A percentile compares a stretch with the other conserved stretches of the same genome.
These are phyloP conservation scores for Salvator merianae DNA, from an alignment of 2,113 vertebrate species.

Conservation along the genomic window DNA sequence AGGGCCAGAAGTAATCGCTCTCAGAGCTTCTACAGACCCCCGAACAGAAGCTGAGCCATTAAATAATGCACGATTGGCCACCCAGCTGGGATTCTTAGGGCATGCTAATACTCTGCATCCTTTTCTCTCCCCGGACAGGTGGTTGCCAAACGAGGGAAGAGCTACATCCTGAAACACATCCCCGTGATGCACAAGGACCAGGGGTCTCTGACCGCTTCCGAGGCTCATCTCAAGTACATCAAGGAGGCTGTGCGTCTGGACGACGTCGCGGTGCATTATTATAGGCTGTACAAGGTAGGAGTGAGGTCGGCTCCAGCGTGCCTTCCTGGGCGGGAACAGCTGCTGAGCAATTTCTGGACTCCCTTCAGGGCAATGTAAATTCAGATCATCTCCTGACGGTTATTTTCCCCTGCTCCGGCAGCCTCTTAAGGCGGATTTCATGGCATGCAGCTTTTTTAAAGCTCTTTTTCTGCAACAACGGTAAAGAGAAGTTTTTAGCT, in stretches of 20 bases:
- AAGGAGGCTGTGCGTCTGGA: slow-evolving; percentile 95
- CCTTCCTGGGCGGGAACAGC: neutral
- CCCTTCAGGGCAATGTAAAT: neutral
- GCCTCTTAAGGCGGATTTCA: too few species aligned
- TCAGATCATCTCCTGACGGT: neutral
- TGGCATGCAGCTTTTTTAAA: too few species aligned
- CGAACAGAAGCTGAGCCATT: neutral
- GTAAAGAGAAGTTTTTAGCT: neutral
- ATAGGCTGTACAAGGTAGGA: slow-evolving; percentile 93
- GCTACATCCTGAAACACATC: slow-evolving; percentile 97
- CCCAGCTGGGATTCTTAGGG: neutral
- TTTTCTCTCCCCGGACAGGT: slow-evolving; percentile 77
- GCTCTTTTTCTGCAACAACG: neutral
- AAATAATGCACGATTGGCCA: neutral
- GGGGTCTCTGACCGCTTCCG: slow-evolving; percentile 93
- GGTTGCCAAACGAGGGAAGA: slow-evolving; percentile 92
- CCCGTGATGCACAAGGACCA: slow-evolving; percentile 99
- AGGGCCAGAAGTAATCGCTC: too few species aligned
- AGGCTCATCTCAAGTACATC: slow-evolving; percentile 96
- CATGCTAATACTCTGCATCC: too few species aligned
- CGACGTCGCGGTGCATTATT: slow-evolving; percentile 96
- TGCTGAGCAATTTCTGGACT: neutral
- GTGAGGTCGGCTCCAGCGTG: accelerated
- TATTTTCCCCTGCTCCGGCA: too few species aligned
- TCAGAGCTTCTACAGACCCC: too few species aligned